Conservation (phyloP, 2,797 vertebrate species). For the Lutjanus argentimaculatus region DNA sequence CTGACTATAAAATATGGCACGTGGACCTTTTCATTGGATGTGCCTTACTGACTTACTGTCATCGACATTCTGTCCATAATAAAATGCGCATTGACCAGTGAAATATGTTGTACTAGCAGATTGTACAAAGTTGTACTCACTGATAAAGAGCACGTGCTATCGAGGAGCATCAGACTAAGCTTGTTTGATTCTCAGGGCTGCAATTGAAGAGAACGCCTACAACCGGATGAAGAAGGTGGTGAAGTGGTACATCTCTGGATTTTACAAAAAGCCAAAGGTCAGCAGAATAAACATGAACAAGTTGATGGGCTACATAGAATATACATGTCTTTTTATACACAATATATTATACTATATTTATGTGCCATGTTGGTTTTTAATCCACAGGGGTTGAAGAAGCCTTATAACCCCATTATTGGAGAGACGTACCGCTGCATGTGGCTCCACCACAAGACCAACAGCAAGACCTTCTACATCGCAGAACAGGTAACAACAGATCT, state of each 20-base stretch:
- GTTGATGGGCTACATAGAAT: not conserved
- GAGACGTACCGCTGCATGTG: conserved; percentile 98
- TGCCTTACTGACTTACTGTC: not conserved
- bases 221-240: conserved; percentile 98
- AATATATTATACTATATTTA: not conserved
- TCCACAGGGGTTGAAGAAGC: conserved; percentile 96
- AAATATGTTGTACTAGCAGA: no score
- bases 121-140: not conserved
- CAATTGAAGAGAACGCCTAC: conserved; percentile 96
- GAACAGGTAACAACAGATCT: conserved; percentile 89
- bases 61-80: not conserved
- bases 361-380: not conserved
- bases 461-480: conserved; percentile 98
- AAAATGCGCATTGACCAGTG: not conserved
- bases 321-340: not conserved
- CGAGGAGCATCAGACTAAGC: not conserved
- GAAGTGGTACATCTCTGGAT: conserved; percentile 99
- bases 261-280: conserved; percentile 99
- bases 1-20: not conserved
- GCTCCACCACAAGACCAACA: conserved; percentile 96
- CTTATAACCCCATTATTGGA: conserved; percentile 98
- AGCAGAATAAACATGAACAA: not conserved
- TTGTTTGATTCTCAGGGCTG: conserved; percentile 86
- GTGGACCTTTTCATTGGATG: not conserved
- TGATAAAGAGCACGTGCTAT: no score